Evolutionary conservation across 2,113 vertebrate species (phyloP), one percentile per base, ranked within the genome.

Genomic region (Phylloscopus trochilus): DNA sequence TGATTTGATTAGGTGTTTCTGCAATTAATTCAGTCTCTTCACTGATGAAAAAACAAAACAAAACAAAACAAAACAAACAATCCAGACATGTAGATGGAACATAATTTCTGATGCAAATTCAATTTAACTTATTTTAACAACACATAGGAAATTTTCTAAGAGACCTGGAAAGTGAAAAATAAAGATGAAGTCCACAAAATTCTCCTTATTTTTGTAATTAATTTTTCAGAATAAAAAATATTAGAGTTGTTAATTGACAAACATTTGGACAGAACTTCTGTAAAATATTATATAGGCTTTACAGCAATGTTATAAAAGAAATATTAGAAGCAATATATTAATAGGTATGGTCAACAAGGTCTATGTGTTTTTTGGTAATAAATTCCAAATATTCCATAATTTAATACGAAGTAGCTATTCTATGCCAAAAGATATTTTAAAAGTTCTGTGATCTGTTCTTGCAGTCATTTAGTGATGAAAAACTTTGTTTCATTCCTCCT

Each of bases 341-440:
- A 21, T 26, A 35, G 6, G 0, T 5, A 26, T 15, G 8, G 17
- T 62, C n/a, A 74, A 5, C 2, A 24, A 49, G 18, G 3, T n/a
- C 41, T 66, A 2, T 27, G 12, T 46, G 11, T 84, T 8, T 53
- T 89, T 85, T 77, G 31, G 6, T 31, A 87, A 56, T 53, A 13
- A 52, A 89, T 52, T 92, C 2, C 43, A 89, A 80, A 75, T 86
- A 79, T 24, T 55, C 6, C 18, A 39, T 21, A 16, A 46, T 52
- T 73, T 81, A 49, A 19, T 16, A 22, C 12, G 6, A 64, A 80
- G 47, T 23, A 70, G n/a, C 9, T 28, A 4, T 31, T 76, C 3
- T 37, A 51, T 16, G 26, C 41, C 10, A 85, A 15, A 26, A 63
- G 15, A 33, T 56, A 68, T 10, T 49, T 80, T 73, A 44, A 80